Conservation (phyloP, 2,113 vertebrate genomes). For the Cebidichthys violaceus region DNA sequence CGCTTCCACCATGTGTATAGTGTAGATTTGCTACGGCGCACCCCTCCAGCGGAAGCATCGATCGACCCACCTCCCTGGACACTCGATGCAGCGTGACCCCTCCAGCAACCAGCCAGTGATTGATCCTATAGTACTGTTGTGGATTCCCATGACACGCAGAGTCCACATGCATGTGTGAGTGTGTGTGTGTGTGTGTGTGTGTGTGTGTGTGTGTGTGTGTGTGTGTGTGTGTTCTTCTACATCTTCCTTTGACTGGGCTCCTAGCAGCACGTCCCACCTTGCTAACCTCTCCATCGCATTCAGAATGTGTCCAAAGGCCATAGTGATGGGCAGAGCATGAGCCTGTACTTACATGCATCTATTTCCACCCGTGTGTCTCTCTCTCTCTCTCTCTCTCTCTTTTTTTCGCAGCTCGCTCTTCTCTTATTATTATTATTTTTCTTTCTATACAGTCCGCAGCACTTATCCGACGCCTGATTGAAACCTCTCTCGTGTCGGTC, state of each 20-base stretch:
- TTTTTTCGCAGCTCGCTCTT: background rate
- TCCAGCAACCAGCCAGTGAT: slow-evolving; percentile 82
- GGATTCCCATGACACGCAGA: slow-evolving; percentile 66
- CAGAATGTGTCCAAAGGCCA: slow-evolving; percentile 65
- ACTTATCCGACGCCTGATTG: slow-evolving; percentile 57
- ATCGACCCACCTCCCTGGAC: slow-evolving; percentile 75
- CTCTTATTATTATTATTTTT: slow-evolving; percentile 19
- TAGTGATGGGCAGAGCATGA: slow-evolving; percentile 34
- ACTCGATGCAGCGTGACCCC: slow-evolving; percentile 75
- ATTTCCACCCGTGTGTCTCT: slow-evolving; percentile 36
- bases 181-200: slow-evolving; percentile 47
- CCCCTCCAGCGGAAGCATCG: slow-evolving; percentile 75
- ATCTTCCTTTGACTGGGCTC: slow-evolving; percentile 55
- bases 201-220: slow-evolving; percentile 46
- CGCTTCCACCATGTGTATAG: slow-evolving; percentile 42
- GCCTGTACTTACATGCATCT: slow-evolving; percentile 48
- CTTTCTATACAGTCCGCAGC: slow-evolving; percentile 48
- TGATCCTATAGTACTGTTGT: slow-evolving; percentile 78
- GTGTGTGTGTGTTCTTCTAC: slow-evolving; percentile 44
- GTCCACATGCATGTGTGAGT: slow-evolving; percentile 54
- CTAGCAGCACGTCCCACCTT: slow-evolving; percentile 50
- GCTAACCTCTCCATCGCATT: slow-evolving; percentile 59
- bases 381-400: too few species aligned
- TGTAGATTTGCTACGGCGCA: slow-evolving; percentile 68
- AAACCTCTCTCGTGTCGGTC: slow-evolving; percentile 52